These are phyloP conservation scores for Larimichthys crocea DNA, from an alignment of 2,113 vertebrate genomes.

Conservation along the genomic window DNA sequence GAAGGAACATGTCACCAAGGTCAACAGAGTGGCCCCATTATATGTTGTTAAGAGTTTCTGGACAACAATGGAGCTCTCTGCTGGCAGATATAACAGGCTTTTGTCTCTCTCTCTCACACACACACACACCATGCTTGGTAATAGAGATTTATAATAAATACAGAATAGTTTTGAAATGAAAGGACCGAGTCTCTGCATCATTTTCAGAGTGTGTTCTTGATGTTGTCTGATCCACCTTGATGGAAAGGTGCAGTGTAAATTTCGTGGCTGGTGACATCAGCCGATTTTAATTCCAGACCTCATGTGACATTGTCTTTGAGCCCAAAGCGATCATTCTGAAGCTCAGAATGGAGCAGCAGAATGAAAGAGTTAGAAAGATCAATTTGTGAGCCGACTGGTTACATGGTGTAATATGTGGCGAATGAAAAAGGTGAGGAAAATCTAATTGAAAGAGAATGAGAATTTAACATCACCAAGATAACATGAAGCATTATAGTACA, in stretches of 20 bases:
- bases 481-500: not conserved
- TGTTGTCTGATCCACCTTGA: conserved; percentile 17
- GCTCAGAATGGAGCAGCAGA: not conserved
- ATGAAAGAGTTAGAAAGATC: conserved; percentile 30
- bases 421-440: not conserved
- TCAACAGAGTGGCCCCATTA: too few relatives aligned
- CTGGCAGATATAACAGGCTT: too few relatives aligned
- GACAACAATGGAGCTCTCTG: too few relatives aligned
- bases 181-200: not conserved
- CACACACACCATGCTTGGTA: too few relatives aligned
- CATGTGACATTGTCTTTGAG: conserved; percentile 23
- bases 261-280: not conserved
- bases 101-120: too few relatives aligned
- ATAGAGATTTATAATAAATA: too few relatives aligned
- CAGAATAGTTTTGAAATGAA: too few relatives aligned
- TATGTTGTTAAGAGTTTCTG: too few relatives aligned
- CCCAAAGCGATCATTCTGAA: not conserved
- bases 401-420: not conserved
- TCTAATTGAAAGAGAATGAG: not conserved
- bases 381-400: not conserved
- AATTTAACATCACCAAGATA: not conserved
- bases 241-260: not conserved
- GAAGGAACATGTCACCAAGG: too few relatives aligned
- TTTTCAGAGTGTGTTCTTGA: not conserved
- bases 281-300: conserved; percentile 23